Evolutionary conservation across 2,888 invertebrate species (phyloP), one percentile per base, ranked within the genome.

Genomic region (Microctonus hyperodae): DNA sequence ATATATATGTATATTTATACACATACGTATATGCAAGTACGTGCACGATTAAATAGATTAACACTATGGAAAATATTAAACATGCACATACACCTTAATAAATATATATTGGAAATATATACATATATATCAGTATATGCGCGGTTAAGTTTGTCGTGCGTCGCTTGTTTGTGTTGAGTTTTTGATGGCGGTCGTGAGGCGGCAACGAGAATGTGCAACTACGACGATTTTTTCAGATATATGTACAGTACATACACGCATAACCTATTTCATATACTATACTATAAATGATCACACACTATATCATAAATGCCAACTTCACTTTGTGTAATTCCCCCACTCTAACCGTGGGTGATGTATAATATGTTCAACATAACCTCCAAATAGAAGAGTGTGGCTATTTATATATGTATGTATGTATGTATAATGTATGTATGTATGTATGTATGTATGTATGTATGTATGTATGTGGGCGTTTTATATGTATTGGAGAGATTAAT

Each of bases 141-240:
- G 20, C n/a, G 16, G 16, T n/a, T 44, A 7, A 44, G 44, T 44
- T 44, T 2, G 7, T 16, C 44, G 44, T n/a, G n/a, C 44, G 44
- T 44, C 44, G 44, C 44, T 44, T 44, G 44, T 44, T 44, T 20
- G 44, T 44, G 44, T 16, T 44, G 44, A 44, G 44, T 16, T n/a
- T n/a, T 44, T n/a, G 16, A 44, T 44, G 44, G 44, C 44, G 44
- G 7, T 44, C 16, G 44, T 16, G 16, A 44, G 44, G 44, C 44
- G 44, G 44, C 44, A 44, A 44, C 44, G 44, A 44, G 44, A 16
- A 16, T 44, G 16, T 16, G 16, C n/a, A 16, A 16, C 44, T 16
- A 16, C 20, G 16, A n/a, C 44, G 16, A 37, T n/a, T 37, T 44
- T 37, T 44, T 16, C 20, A 44, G 16, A 44, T 44, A n/a, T 20